phyloP scores from a whole-genome alignment of 2,888 invertebrate genomes.

The Arge pagana region DNA sequence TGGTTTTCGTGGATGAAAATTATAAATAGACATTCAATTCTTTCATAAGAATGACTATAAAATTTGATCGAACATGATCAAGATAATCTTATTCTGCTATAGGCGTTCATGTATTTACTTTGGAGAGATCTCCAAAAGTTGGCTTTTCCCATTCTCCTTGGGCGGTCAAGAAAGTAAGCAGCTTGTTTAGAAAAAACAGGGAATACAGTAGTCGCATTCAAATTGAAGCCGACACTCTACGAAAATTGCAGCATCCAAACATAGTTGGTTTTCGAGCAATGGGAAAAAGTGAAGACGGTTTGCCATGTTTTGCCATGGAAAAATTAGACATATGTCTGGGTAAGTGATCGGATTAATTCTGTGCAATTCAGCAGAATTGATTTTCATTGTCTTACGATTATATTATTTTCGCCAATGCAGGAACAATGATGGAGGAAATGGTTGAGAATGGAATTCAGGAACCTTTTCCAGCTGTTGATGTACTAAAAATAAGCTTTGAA shows the following conservation, averaged over 20 bases:
- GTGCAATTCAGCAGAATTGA: neutral
- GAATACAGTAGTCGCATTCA: conserved; percentile 65
- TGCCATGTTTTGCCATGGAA: conserved; percentile 77
- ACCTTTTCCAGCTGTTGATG: conserved; percentile 67
- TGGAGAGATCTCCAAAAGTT: conserved; percentile 72
- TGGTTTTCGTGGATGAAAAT: no score
- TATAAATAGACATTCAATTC: no score
- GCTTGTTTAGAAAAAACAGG: conserved; percentile 51
- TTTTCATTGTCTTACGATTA: neutral
- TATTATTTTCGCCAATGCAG: conserved; percentile 31
- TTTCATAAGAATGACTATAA: no score
- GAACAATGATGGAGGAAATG: conserved; percentile 74
- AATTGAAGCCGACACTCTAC: conserved; percentile 74
- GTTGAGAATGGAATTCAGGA: conserved; percentile 58
- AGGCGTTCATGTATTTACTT: conserved; percentile 79
- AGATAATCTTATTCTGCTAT: conserved; percentile 16
- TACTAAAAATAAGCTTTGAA: conserved; percentile 70
- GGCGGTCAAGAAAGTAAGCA: conserved; percentile 79
- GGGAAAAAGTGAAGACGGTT: conserved; percentile 61
- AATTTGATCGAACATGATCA: neutral
- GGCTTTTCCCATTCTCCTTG: conserved; percentile 79
- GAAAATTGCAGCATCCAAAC: conserved; percentile 75
- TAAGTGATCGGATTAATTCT: conserved; percentile 26
- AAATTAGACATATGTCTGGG: conserved; percentile 73
- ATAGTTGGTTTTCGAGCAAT: conserved; percentile 77